Evolutionary conservation across 2,113 vertebrate species (phyloP).

Genomic region (Xenus cinereus): DNA sequence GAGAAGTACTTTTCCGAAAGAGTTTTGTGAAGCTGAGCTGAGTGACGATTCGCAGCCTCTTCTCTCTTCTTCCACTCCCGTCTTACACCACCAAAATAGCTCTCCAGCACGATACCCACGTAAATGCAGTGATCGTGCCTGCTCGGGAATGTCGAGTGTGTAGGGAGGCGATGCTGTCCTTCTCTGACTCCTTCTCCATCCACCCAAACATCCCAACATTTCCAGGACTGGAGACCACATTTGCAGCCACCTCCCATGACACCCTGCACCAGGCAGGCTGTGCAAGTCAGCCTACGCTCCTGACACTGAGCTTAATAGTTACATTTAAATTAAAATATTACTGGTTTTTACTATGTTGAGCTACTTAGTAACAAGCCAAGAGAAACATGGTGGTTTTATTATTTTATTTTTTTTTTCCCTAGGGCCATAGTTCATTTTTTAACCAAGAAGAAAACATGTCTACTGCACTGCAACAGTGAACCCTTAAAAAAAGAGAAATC

Average conservation of each 20-base stretch:
- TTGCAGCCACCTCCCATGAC: neutral
- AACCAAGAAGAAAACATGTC: neutral
- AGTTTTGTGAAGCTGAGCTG: neutral
- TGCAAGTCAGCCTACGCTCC: neutral
- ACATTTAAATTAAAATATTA: neutral
- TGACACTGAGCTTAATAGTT: neutral
- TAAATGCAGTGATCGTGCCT: accelerated
- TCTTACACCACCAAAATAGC: neutral
- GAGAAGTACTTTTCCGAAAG: neutral
- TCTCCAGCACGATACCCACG: neutral
- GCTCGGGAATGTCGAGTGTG: neutral
- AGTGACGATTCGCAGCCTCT: neutral
- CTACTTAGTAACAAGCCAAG: neutral
- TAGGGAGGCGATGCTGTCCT: neutral
- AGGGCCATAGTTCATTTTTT: neutral
- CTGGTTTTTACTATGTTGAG: neutral
- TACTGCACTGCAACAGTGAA: neutral
- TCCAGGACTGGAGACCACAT: neutral
- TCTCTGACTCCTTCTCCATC: neutral
- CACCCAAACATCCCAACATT: neutral
- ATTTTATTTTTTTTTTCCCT: neutral
- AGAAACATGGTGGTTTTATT: neutral
- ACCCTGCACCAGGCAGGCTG: neutral
- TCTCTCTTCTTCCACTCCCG: neutral
- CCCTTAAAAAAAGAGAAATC: neutral